A percentile compares a stretch with the other conserved stretches of the same genome.
phyloP scores from a whole-genome alignment of 2,113 vertebrate species.

The Perognathus longimembris region DNA sequence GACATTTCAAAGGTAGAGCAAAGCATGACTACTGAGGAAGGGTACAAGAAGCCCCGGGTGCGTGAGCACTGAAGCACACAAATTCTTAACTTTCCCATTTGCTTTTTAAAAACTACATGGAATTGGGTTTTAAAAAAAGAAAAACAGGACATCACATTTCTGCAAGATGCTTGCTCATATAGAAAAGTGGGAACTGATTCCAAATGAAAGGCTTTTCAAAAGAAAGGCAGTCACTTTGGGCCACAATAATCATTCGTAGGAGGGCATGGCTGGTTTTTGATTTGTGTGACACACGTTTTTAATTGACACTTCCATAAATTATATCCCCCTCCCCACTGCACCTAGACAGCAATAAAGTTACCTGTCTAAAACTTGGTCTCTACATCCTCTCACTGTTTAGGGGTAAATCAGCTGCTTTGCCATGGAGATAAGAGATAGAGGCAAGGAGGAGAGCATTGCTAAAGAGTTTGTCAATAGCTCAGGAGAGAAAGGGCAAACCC shows the following conservation, averaged over 20 bases:
- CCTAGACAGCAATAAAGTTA: slow-evolving; percentile 73
- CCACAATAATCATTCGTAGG: slow-evolving; percentile 56
- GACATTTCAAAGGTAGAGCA: slow-evolving; percentile 71
- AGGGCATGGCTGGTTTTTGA: slow-evolving; percentile 66
- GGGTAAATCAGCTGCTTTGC: slow-evolving; percentile 76
- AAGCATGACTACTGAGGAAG: slow-evolving; percentile 25
- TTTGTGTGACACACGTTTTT: slow-evolving; percentile 80
- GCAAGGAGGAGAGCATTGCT: slow-evolving; percentile 53
- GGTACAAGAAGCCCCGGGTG: slow-evolving; percentile 9
- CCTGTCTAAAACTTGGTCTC: slow-evolving; percentile 79
- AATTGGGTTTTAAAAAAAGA: slow-evolving; percentile 26
- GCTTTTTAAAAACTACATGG: slow-evolving; percentile 74
- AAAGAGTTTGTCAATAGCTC: slow-evolving; percentile 79
- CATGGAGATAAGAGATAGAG: slow-evolving; percentile 68
- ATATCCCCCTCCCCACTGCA: slow-evolving; percentile 56
- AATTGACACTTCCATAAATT: slow-evolving; percentile 78
- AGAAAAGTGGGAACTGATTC: slow-evolving; percentile 69
- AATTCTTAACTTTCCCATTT: slow-evolving; percentile 79
- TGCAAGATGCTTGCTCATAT: slow-evolving; percentile 72
- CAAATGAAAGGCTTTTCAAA: slow-evolving; percentile 66
- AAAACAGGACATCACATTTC: slow-evolving; percentile 68
- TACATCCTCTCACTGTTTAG: slow-evolving; percentile 53
- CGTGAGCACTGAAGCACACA: slow-evolving; percentile 69
- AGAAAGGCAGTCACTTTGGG: slow-evolving; percentile 73
- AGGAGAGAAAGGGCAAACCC: slow-evolving; percentile 73